Evolutionary conservation across 2,888 invertebrate genomes (phyloP), one percentile per base, ranked within the genome.

Genomic region (Callyntrura guangdongensis): DNA sequence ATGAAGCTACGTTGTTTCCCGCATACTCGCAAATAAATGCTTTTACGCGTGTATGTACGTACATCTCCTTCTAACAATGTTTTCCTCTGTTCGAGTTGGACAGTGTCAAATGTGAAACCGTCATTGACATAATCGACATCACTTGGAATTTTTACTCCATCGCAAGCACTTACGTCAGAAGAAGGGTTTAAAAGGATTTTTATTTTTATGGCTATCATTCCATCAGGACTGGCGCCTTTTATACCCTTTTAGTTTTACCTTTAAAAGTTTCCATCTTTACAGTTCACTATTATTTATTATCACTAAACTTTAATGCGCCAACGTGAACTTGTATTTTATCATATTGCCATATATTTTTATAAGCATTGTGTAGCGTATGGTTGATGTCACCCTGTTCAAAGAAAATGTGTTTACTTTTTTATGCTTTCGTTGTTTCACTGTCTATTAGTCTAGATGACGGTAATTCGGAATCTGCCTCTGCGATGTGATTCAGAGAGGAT

Each of bases 141-240:
- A 20, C 74, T 47, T 47, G 20, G 25, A 9, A 47, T 47, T 56
- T 79, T 53, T 79, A 56, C 20, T 56, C 14, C 64, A 79, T 8
- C 56, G 22, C 56, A 17, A 20, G 3, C 14, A 56, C 56, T 27
- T n/a, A 25, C 17, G 36, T 17, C 56, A 27, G 25, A 64, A 20
- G 27, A 8, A 72, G 20, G 1, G 20, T 20, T 56, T 85, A 36
- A 72, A 85, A 69, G 56, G 72, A 72, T 74, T 85, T 82, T 85
- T 74, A 85, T 85, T 85, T 45, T 72, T 72, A 85, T 85, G 22
- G 56, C 61, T 11, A 12, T 27, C 79, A 56, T 84, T 69, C 20
- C 53, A 22, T n/a, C 49, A 77, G 77, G 8, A 25, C 77, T 4
- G 9, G 12, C 17, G 47, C n/a, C 3, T 53, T 12, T n/a, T 53